These are phyloP conservation scores for Drosophila micromelanica DNA, from an alignment of 1,140 invertebrate genomes.

Conservation along the genomic window DNA sequence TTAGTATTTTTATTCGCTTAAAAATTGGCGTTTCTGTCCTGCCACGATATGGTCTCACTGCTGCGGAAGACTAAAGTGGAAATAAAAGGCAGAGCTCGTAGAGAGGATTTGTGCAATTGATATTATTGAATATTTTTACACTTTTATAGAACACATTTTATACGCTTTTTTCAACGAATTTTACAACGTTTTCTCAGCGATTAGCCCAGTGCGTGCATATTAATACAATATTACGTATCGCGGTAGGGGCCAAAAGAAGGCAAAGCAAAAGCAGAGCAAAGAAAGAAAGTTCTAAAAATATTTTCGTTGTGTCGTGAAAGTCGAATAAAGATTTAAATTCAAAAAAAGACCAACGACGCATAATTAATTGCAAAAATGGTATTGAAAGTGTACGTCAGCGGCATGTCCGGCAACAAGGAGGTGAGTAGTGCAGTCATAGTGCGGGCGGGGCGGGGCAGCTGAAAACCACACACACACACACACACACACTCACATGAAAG, in stretches of 20 bases:
- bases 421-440: constrained; percentile 85
- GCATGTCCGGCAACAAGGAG: constrained; percentile 96
- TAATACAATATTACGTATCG: constrained; percentile 60
- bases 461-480: constrained; percentile 4
- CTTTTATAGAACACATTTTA: constrained; percentile 41
- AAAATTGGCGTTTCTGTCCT: background rate
- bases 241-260: constrained; percentile 52
- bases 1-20: constrained; percentile 7
- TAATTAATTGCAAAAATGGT: constrained; percentile 88
- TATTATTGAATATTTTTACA: constrained; percentile 51
- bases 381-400: constrained; percentile 94
- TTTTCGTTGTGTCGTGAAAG: constrained; percentile 71
- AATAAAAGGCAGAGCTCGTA: constrained; percentile 40
- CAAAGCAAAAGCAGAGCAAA: constrained; percentile 40
- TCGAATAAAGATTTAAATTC: constrained; percentile 54
- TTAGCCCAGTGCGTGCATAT: constrained; percentile 60
- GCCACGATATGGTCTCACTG: constrained; percentile 17
- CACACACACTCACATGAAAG: background rate
- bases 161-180: constrained; percentile 35
- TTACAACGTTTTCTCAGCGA: constrained; percentile 20
- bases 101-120: constrained; percentile 50
- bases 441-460: constrained; percentile 44
- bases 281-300: constrained; percentile 75
- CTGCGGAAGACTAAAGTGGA: constrained; percentile 45
- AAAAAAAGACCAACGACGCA: constrained; percentile 16